Percentiles rank a stretch among this genome's conserved stretches.
Evolutionary conservation across 2,113 vertebrate genomes (phyloP).

Genomic region (Triplophysa rosa): DNA sequence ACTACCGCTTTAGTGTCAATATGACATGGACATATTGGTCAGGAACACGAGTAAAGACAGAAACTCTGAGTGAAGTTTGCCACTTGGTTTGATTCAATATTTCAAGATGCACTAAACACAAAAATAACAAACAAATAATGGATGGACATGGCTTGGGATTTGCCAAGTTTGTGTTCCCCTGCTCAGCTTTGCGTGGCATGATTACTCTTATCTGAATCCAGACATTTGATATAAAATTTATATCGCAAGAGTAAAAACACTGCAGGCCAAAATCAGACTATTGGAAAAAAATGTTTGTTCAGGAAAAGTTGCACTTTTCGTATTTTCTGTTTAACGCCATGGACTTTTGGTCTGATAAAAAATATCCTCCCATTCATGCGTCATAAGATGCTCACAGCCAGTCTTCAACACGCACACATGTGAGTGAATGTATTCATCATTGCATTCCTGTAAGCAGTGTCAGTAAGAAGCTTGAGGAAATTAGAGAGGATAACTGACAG

Average conservation of each 20-base stretch:
- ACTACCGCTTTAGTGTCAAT: not conserved
- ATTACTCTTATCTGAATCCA: not conserved
- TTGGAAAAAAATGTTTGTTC: not conserved
- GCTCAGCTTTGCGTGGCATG: too few relatives aligned
- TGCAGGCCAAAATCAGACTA: not conserved
- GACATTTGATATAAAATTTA: not conserved
- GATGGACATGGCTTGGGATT: too few relatives aligned
- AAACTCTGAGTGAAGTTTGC: too few relatives aligned
- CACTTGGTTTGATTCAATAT: not conserved
- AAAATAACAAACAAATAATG: not conserved
- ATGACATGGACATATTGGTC: not conserved
- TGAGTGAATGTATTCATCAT: not conserved
- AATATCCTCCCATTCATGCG: not conserved
- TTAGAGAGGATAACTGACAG: slow-evolving; percentile 26
- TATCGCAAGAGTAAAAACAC: not conserved
- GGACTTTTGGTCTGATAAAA: not conserved
- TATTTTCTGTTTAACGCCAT: not conserved
- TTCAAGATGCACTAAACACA: not conserved
- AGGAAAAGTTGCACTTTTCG: not conserved
- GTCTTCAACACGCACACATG: not conserved
- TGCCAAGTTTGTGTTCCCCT: not conserved
- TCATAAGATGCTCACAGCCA: not conserved
- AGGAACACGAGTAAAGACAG: not conserved
- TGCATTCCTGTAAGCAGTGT: slow-evolving; percentile 22
- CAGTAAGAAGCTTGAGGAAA: slow-evolving; percentile 33